Percentiles rank a stretch among this genome's conserved stretches.
These are phyloP conservation scores for Ifrita kowaldi DNA, from an alignment of 2,113 vertebrate genomes.

Conservation along the genomic window DNA sequence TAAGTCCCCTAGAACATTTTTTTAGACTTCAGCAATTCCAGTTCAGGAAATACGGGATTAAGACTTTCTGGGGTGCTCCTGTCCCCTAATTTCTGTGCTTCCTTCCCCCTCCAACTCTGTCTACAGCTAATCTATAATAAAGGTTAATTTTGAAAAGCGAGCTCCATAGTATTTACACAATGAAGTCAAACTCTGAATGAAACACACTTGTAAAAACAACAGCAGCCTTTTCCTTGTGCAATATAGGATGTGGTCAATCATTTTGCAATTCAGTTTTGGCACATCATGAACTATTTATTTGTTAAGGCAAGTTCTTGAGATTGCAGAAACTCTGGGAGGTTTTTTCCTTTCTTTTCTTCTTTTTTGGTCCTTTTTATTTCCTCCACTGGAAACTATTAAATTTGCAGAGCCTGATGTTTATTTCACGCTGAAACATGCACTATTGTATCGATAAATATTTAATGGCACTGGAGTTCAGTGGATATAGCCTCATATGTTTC, in stretches of 20 bases:
- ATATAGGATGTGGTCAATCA: constrained; percentile 75
- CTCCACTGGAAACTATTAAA: constrained; percentile 63
- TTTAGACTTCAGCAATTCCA: not conserved
- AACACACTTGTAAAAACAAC: constrained; percentile 77
- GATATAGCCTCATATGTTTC: constrained; percentile 53
- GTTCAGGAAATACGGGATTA: not conserved
- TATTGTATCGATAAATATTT: constrained; percentile 73
- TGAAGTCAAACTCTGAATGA: constrained; percentile 69
- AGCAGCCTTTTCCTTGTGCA: constrained; percentile 52
- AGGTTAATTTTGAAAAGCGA: constrained; percentile 65
- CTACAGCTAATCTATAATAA: constrained; percentile 65
- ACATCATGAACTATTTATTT: constrained; percentile 74
- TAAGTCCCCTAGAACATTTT: not conserved
- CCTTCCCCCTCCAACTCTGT: not conserved
- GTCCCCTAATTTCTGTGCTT: constrained; percentile 7
- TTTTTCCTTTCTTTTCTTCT: constrained; percentile 13
- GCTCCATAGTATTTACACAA: constrained; percentile 64
- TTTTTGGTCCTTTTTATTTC: not conserved
- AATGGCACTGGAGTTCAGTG: constrained; percentile 49
- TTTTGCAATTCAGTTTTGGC: constrained; percentile 73
- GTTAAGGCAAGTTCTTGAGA: constrained; percentile 55
- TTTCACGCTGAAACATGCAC: constrained; percentile 44
- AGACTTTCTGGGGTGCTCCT: not conserved
- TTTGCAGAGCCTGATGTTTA: constrained; percentile 62
- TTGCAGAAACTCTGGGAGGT: constrained; percentile 40